Percentiles rank a stretch among this genome's conserved stretches.
These are phyloP conservation scores for Grantiella picta DNA, from an alignment of 2,113 vertebrate species.

Conservation along the genomic window DNA sequence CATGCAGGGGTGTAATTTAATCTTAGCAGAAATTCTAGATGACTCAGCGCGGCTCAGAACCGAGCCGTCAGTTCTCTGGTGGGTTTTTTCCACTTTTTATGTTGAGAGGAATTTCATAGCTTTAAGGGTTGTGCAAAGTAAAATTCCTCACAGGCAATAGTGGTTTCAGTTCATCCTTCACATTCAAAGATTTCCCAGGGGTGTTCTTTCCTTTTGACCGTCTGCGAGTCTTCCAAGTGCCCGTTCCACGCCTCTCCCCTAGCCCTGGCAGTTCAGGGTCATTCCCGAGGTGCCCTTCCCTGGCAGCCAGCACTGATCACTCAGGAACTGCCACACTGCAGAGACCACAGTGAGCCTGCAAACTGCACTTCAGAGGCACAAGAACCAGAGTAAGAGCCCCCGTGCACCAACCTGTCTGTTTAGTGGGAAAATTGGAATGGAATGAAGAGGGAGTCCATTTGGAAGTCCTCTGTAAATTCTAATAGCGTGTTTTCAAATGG, in stretches of 20 bases:
- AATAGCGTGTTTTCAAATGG: constrained; percentile 21
- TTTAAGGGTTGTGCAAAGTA: constrained; percentile 78
- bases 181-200: constrained; percentile 36
- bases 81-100: constrained; percentile 66
- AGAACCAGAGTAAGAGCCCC: not conserved
- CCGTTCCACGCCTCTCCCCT: constrained; percentile 16
- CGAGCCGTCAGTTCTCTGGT: constrained; percentile 59
- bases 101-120: constrained; percentile 80
- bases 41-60: constrained; percentile 60
- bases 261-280: constrained; percentile 31
- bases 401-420: not conserved
- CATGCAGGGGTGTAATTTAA: constrained; percentile 78
- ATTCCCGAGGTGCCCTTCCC: constrained; percentile 23
- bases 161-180: constrained; percentile 47
- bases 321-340: constrained; percentile 71
- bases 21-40: constrained; percentile 75
- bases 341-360: constrained; percentile 18
- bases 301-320: constrained; percentile 69
- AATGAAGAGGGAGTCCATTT: constrained; percentile 29
- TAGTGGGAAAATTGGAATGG: not conserved
- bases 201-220: constrained; percentile 30
- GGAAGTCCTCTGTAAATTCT: constrained; percentile 53
- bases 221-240: constrained; percentile 63
- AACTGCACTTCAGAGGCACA: not conserved
- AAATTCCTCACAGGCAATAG: constrained; percentile 81